phyloP scores from a whole-genome alignment of 2,797 vertebrate genomes.

The Hyperoplus immaculatus region DNA sequence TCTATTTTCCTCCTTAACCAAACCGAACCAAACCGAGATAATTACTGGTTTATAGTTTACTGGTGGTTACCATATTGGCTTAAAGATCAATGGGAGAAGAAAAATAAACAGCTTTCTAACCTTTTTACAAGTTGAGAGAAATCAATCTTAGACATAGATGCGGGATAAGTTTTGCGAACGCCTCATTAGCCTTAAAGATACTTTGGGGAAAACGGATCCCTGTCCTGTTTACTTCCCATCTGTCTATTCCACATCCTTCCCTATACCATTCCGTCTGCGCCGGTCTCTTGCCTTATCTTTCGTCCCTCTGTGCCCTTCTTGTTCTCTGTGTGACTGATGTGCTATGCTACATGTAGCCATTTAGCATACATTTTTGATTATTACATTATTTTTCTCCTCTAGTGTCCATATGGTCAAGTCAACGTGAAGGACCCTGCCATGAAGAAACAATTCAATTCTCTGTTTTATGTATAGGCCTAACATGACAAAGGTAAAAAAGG shows the following conservation, averaged over 20 bases:
- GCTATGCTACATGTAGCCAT: conserved; percentile 39
- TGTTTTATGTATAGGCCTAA: conserved; percentile 82
- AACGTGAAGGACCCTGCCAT: conserved; percentile 88
- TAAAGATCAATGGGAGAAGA: background rate
- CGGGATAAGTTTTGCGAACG: background rate
- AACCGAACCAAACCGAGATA: background rate
- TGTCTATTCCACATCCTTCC: conserved; percentile 15
- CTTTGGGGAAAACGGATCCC: background rate
- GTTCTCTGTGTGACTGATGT: conserved; percentile 46
- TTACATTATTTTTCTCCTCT: conserved; percentile 71
- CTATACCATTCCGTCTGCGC: background rate
- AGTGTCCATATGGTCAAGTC: conserved; percentile 92
- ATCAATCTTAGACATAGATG: background rate
- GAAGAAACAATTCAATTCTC: conserved; percentile 88
- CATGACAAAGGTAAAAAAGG: conserved; percentile 43
- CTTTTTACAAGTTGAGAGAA: background rate
- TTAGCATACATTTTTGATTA: conserved; percentile 51
- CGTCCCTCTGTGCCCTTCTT: conserved; percentile 10
- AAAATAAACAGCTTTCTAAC: background rate
- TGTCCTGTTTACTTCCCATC: conserved; percentile 2
- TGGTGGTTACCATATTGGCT: background rate
- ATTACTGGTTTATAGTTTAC: conserved; percentile 5
- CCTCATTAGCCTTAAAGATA: background rate
- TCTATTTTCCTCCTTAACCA: background rate
- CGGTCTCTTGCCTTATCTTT: background rate